Percentiles rank a stretch among this genome's conserved stretches.
phyloP scores from a whole-genome alignment of 2,113 vertebrate species.

The Bubalus kerabau region DNA sequence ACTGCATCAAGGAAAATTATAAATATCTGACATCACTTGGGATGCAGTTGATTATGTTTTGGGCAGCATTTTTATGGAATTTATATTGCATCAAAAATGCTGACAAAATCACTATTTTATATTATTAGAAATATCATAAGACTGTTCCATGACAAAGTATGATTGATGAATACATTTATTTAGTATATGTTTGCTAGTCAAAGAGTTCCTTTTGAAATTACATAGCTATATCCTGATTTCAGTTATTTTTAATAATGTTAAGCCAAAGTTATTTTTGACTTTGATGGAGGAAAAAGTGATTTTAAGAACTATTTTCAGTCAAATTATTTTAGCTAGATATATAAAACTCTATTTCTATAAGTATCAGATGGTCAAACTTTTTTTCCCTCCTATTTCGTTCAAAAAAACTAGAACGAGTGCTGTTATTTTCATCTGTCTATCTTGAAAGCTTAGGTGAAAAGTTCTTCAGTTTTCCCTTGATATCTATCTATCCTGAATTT shows the following conservation, averaged over 20 bases:
- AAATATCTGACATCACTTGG: conserved; percentile 23
- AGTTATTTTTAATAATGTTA: conserved; percentile 21
- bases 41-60: conserved; percentile 38
- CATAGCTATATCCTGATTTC: not conserved
- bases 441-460: not conserved
- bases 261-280: conserved; percentile 38
- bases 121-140: not conserved
- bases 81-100: conserved; percentile 47
- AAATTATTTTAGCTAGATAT: conserved; percentile 23
- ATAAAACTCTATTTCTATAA: not conserved
- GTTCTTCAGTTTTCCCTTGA: not conserved
- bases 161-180: conserved; percentile 47
- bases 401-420: not conserved
- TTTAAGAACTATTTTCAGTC: conserved; percentile 4
- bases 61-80: conserved; percentile 29
- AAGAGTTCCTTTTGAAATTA: conserved; percentile 32
- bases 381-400: not conserved
- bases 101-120: conserved; percentile 56
- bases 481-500: not conserved
- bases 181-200: conserved; percentile 17
- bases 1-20: conserved; percentile 8
- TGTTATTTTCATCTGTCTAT: not conserved
- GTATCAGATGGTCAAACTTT: not conserved
- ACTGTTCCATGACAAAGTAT: conserved; percentile 15
- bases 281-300: conserved; percentile 35